Evolutionary conservation across 1,140 invertebrate genomes (phyloP), one percentile per base, ranked within the genome.

Genomic region (Lepidurus arcticus): DNA sequence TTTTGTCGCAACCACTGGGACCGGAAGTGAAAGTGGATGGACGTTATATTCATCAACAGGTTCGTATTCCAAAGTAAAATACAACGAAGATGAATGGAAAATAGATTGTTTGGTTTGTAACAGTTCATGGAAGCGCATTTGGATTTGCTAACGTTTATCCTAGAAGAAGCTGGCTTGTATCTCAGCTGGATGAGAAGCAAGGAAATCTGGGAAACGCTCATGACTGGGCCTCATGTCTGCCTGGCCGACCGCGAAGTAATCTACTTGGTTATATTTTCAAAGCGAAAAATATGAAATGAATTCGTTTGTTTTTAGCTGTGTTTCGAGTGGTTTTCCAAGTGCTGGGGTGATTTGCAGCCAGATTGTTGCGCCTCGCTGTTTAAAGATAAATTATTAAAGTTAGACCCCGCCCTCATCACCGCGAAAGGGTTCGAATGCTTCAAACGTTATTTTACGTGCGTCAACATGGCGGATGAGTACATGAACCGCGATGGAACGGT

Each of bases 91-190:
- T 47, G 53, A 65, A 7, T 65, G 45, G n/a, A 65, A 7, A 21
- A 65, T 34, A 34, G 11, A 81, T 82, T 73, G 78, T 76, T 65
- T 16, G 53, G 53, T 65, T 7, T n/a, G 7, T 34, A 84, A 79
- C 84, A 88, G 86, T 87, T 85, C 82, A 82, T 88, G 53, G 81
- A 82, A 10, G 84, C 82, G n/a, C 88, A 88, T 81, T 81, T 88
- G 43, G 84, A 85, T 73, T 87, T 88, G 80, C 82, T 88, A 42
- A 84, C 86, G 78, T 88, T 88, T 81, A 81, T 88, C 26, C 82
- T 88, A 42, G 86, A 88, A 84, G 87, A 88, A 79, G 86, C 86
- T 42, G 85, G 86, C 75, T 82, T 88, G 7, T 88, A 87, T 82
- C 81, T 88, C 73, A 83, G 85, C 21, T 88, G 86, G 86, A 83